These are phyloP conservation scores for Sarotherodon lohbergeri DNA, from an alignment of 2,113 vertebrate species.

Conservation along the genomic window DNA sequence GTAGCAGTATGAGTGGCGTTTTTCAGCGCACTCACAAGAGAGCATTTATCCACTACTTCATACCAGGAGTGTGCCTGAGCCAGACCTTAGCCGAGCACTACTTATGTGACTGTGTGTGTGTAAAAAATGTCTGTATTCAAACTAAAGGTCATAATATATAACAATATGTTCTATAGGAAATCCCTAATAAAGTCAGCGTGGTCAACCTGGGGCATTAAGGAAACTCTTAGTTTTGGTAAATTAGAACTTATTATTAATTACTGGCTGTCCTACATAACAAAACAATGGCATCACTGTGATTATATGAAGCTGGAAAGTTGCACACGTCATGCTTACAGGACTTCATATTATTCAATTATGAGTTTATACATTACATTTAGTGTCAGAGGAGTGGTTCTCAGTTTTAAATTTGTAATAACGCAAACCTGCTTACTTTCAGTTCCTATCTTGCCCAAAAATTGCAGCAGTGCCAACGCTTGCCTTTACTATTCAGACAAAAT, in stretches of 20 bases:
- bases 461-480: not conserved
- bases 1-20: not conserved
- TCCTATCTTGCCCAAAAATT: not conserved
- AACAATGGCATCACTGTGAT: not conserved
- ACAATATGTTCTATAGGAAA: not conserved
- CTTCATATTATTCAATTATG: not conserved
- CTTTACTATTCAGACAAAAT: conserved; percentile 19
- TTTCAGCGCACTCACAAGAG: not conserved
- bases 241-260: not conserved
- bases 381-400: not conserved
- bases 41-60: not conserved
- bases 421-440: not conserved
- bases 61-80: not conserved
- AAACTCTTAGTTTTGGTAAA: not conserved
- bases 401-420: not conserved
- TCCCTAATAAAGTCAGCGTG: not conserved
- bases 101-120: not conserved
- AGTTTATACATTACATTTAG: not conserved
- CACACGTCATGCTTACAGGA: not conserved
- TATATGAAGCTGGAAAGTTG: not conserved
- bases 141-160: not conserved
- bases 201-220: not conserved
- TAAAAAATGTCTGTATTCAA: not conserved
- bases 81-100: not conserved
- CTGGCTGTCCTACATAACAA: not conserved